Conservation (phyloP, 2,888 invertebrate genomes). For the Xanthorhoe designata region DNA sequence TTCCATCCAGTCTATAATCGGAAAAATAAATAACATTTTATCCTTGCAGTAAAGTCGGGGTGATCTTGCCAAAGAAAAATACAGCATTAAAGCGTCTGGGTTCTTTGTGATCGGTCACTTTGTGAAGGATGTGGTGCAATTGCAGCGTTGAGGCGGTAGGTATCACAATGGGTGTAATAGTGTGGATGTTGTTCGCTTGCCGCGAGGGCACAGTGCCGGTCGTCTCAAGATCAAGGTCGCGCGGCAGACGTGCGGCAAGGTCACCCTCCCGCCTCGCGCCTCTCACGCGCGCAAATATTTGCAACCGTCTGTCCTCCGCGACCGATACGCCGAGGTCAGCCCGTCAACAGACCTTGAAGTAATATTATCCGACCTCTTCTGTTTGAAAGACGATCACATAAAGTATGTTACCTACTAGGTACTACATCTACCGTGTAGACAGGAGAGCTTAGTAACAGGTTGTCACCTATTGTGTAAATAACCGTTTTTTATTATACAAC, state of each 20-base stretch:
- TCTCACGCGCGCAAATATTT: conserved; percentile 81
- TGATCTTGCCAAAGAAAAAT: conserved; percentile 29
- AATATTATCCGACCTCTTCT: conserved; percentile 79
- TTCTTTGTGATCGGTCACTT: conserved; percentile 28
- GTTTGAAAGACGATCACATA: conserved; percentile 71
- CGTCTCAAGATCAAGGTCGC: conserved; percentile 85
- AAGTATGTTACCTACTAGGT: conserved; percentile 20
- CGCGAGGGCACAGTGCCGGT: conserved; percentile 63
- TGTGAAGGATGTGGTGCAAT: conserved; percentile 33
- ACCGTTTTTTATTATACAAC: no score
- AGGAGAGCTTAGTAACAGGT: conserved; percentile 1
- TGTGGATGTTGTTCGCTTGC: conserved; percentile 58
- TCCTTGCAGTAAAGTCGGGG: conserved; percentile 28
- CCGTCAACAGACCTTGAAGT: conserved; percentile 81
- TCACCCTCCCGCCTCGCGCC: conserved; percentile 61
- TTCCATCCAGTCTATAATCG: conserved; percentile 5
- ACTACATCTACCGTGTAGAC: not conserved
- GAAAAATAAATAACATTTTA: conserved; percentile 24
- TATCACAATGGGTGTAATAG: conserved; percentile 51
- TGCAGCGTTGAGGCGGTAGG: conserved; percentile 22
- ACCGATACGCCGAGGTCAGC: conserved; percentile 85
- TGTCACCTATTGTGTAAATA: not conserved
- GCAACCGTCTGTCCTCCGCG: conserved; percentile 84
- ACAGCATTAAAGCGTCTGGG: conserved; percentile 17
- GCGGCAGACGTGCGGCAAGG: conserved; percentile 81